A percentile compares a stretch with the other conserved stretches of the same genome.
These are phyloP conservation scores for Pelvicachromis taeniatus DNA, from an alignment of 2,113 vertebrate species.

Conservation along the genomic window DNA sequence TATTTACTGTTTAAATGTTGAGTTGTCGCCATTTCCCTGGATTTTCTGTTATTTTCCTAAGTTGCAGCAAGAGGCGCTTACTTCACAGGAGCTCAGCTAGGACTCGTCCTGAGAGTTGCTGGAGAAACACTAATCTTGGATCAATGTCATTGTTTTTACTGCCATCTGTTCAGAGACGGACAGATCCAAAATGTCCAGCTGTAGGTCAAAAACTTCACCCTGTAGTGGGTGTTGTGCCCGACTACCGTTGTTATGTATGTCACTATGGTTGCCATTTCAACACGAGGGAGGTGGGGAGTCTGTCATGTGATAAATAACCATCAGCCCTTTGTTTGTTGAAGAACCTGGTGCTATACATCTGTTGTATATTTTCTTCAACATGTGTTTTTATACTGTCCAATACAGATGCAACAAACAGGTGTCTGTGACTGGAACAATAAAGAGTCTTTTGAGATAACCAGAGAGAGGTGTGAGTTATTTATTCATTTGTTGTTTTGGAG, in stretches of 20 bases:
- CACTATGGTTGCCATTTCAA: slow-evolving; percentile 48
- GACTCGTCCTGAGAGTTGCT: slow-evolving; percentile 1
- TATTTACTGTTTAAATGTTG: slow-evolving; percentile 26
- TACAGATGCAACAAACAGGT: slow-evolving; percentile 45
- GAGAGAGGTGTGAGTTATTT: neutral
- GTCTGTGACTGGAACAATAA: slow-evolving; percentile 68
- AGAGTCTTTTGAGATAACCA: slow-evolving; percentile 52
- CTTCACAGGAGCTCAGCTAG: slow-evolving; percentile 26
- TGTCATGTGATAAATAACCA: slow-evolving; percentile 19
- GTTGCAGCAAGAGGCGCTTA: slow-evolving; percentile 32
- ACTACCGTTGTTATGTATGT: slow-evolving; percentile 23
- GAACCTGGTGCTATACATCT: slow-evolving; percentile 63
- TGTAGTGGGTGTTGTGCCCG: slow-evolving; percentile 26
- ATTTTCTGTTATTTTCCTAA: neutral
- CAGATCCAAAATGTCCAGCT: slow-evolving; percentile 20
- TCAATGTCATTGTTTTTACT: neutral
- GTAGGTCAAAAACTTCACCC: slow-evolving; percentile 29
- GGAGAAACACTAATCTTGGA: slow-evolving; percentile 43
- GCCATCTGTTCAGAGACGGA: neutral
- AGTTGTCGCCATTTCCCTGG: neutral
- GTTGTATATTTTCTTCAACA: slow-evolving; percentile 57
- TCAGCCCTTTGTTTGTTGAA: slow-evolving; percentile 43
- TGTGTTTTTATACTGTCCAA: slow-evolving; percentile 66
- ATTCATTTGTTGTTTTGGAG: neutral
- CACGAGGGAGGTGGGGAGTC: neutral